Evolutionary conservation across 2,888 invertebrate genomes (phyloP).

Genomic region (Caenorhabditis japonica): DNA sequence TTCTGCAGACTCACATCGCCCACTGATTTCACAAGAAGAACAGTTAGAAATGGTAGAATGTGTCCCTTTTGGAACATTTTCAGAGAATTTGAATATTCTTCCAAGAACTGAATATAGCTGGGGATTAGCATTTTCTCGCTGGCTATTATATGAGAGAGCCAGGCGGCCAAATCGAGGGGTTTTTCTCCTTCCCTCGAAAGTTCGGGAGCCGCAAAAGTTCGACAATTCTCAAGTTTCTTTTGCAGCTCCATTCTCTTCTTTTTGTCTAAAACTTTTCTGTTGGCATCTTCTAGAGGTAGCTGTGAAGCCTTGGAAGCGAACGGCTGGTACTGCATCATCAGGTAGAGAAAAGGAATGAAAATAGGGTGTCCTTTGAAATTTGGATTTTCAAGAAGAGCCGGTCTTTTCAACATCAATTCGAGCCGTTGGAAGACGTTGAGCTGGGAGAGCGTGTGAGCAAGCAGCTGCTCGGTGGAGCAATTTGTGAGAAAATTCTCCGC

Average conservation of each 20-base stretch:
- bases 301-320: too few relatives aligned
- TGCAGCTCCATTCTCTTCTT: background rate
- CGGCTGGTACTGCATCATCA: background rate
- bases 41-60: background rate
- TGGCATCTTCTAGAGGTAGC: background rate
- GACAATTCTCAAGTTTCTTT: background rate
- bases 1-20: slow-evolving; percentile 1
- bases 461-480: slow-evolving; percentile 1
- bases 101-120: background rate
- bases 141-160: background rate
- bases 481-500: slow-evolving; percentile 2
- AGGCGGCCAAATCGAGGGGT: background rate
- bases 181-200: too few relatives aligned
- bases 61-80: slow-evolving; percentile 13
- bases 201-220: background rate
- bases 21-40: background rate
- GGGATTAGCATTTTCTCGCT: background rate
- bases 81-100: background rate
- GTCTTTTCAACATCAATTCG: slow-evolving; percentile 9
- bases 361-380: background rate
- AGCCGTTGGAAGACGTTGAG: slow-evolving; percentile 7
- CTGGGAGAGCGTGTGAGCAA: background rate
- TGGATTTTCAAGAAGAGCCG: background rate
- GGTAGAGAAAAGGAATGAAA: slow-evolving; percentile 6
- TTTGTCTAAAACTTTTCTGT: background rate